phyloP scores from a whole-genome alignment of 2,888 invertebrate species.

The Folsomia manolachei region DNA sequence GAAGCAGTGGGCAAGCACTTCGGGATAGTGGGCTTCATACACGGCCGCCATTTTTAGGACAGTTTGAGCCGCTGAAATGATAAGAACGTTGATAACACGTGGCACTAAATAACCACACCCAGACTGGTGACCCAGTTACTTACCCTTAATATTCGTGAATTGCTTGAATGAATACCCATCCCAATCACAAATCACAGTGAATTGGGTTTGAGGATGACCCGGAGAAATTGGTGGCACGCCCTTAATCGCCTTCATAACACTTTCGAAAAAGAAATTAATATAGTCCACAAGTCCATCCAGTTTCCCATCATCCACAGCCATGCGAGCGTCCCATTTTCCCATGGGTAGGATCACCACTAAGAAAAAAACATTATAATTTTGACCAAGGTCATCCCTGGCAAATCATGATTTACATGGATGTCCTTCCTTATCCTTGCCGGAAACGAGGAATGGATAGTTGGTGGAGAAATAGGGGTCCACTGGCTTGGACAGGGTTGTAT shows the following conservation, averaged over 20 bases:
- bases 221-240: neutral
- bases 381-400: neutral
- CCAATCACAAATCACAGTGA: constrained; percentile 13
- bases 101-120: too few relatives aligned
- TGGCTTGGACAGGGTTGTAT: neutral
- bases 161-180: constrained; percentile 15
- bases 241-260: constrained; percentile 5
- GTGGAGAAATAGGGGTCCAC: constrained; percentile 8
- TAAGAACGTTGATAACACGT: too few relatives aligned
- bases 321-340: constrained; percentile 26
- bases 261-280: constrained; percentile 18
- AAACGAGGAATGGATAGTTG: neutral
- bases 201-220: constrained; percentile 24
- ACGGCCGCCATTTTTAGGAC: constrained; percentile 1
- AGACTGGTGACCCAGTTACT: too few relatives aligned
- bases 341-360: constrained; percentile 14
- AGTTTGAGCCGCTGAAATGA: constrained; percentile 6
- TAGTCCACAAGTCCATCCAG: constrained; percentile 16
- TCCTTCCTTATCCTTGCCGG: constrained; percentile 1
- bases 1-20: constrained; percentile 16
- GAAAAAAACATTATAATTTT: neutral
- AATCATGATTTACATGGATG: neutral
- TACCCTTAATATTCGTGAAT: neutral
- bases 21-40: constrained; percentile 31
- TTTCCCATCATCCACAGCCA: neutral